These are phyloP conservation scores for Nemurella pictetii DNA, from an alignment of 2,888 invertebrate species.

Conservation along the genomic window DNA sequence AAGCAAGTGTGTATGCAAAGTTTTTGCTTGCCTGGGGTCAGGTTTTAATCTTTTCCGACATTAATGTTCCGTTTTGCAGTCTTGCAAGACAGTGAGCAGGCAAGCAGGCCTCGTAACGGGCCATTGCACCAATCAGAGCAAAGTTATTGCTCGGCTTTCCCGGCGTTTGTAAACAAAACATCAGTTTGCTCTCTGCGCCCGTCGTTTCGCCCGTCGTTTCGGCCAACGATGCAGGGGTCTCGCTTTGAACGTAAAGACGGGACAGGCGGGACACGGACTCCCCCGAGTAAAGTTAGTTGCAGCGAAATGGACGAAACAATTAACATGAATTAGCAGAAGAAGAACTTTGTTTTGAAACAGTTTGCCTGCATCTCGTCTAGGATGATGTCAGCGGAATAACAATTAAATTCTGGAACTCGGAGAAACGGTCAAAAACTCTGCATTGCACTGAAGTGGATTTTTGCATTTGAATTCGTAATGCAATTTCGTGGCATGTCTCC, in stretches of 20 bases:
- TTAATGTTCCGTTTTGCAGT: background rate
- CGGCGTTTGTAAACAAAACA: background rate
- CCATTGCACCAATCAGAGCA: background rate
- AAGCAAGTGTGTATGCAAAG: too few species aligned
- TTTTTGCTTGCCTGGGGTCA: background rate
- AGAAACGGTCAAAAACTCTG: background rate
- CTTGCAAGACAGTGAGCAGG: background rate
- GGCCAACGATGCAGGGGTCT: too few species aligned
- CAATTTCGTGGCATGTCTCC: background rate
- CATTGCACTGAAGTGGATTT: background rate
- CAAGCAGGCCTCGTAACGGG: background rate
- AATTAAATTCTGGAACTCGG: background rate
- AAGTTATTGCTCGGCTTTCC: too few species aligned
- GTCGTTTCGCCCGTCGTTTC: too few species aligned
- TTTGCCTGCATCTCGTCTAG: background rate
- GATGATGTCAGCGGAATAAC: background rate
- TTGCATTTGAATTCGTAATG: background rate
- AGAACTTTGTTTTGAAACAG: background rate
- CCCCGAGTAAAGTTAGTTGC: too few species aligned
- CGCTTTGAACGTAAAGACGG: too few species aligned
- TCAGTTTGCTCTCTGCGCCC: too few species aligned
- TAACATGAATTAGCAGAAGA: background rate
- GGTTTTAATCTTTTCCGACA: background rate
- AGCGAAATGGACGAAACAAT: too few species aligned
- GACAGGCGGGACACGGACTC: too few species aligned